Evolutionary conservation across 35 echinoderm and acorn worm species (phyloP), one percentile per base, ranked within the genome.

Genomic region (Nesometra sesokonis): DNA sequence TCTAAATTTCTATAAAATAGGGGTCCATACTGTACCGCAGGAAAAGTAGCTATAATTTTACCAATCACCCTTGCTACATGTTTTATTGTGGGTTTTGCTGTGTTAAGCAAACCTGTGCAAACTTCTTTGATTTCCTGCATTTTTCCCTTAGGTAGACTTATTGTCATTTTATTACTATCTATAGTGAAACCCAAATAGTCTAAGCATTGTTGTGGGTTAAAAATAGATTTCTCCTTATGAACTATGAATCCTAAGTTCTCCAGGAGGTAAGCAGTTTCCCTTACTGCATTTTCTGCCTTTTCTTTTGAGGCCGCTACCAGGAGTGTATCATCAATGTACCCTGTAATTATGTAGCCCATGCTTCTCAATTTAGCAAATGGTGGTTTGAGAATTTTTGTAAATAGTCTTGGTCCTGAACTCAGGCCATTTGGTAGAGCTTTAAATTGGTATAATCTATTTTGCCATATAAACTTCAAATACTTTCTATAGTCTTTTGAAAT

Each of bases 391-490:
- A 67, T 13, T 67, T 67, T 67, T 27, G 80, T 82, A 82, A 82
- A 84, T 23, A 84, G 36, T 1, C 35, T 29, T 23, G 82, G 82
- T 84, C 82, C 82, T 11, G 82, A 46, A 0, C 23, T 43, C 32
- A 47, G 39, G 0, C 82, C 82, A 84, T 84, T 84, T 43, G 82
- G 39, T 29, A 84, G 35, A 4, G 35, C 39, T 40, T 37, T 47
- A n/a, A n/a, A n/a, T n/a, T n/a, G 79, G 17, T 40, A 82, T 1
- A 82, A 27, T 27, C 46, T 89, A 31, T 37, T 32, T 36, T 30
- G 13, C 87, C 87, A 89, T 3, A 29, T 32, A 39, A 89, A 89
- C 23, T 89, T 23, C 9, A 87, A 34, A 34, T 82, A 89, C 57
- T 37, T 39, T 17, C 32, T 40, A 32, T 82, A 13, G 1, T 82